These are phyloP conservation scores for Drosophila nasuta DNA, from an alignment of 1,140 invertebrate genomes.

Conservation along the genomic window DNA sequence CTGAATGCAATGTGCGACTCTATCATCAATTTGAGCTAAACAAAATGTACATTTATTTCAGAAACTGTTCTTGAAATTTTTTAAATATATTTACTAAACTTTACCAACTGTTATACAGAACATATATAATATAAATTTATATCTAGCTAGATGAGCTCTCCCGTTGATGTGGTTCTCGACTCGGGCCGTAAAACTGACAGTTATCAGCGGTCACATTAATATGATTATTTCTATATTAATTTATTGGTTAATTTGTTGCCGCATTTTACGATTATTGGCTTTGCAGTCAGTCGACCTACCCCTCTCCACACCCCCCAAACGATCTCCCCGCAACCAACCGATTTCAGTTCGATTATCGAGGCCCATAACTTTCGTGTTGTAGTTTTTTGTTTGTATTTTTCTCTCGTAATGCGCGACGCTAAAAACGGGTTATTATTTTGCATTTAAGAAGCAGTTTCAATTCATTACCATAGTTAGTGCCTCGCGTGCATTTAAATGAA, in stretches of 20 bases:
- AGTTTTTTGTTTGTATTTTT: slow-evolving; percentile 21
- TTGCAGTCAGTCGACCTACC: slow-evolving; percentile 36
- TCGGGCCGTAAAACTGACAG: slow-evolving; percentile 56
- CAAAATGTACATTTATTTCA: not conserved
- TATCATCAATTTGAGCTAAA: not conserved
- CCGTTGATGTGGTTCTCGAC: slow-evolving; percentile 7
- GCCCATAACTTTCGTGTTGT: slow-evolving; percentile 63
- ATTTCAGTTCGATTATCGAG: slow-evolving; percentile 58
- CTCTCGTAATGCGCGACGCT: slow-evolving; percentile 36
- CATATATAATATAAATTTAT: not conserved
- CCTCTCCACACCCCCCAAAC: slow-evolving; percentile 3
- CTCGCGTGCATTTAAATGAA: slow-evolving; percentile 81
- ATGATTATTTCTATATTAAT: slow-evolving; percentile 83
- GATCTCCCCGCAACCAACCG: not conserved
- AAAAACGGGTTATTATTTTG: slow-evolving; percentile 79
- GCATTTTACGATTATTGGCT: slow-evolving; percentile 79
- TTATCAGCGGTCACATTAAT: slow-evolving; percentile 76
- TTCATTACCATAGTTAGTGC: slow-evolving; percentile 77
- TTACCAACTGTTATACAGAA: not conserved
- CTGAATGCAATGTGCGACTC: not conserved
- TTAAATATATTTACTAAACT: not conserved
- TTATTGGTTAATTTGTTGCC: slow-evolving; percentile 81
- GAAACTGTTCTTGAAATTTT: not conserved
- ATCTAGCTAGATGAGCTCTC: not conserved
- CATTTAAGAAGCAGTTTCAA: slow-evolving; percentile 76